phyloP scores from a whole-genome alignment of 2,113 vertebrate genomes.

The Rhipidura dahli region DNA sequence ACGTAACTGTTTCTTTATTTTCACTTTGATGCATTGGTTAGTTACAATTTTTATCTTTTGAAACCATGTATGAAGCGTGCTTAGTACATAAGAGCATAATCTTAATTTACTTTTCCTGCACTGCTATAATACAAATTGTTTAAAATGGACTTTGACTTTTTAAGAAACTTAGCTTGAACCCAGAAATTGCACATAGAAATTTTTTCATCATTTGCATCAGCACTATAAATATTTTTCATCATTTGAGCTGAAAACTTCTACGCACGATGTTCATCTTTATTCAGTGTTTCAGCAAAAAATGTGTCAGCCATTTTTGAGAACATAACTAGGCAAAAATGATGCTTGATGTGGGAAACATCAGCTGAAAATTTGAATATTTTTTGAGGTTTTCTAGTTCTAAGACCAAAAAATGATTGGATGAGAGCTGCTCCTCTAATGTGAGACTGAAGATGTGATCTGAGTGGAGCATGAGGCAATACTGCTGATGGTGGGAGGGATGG shows the following conservation, averaged over 20 bases:
- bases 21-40: background rate
- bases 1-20: background rate
- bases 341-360: background rate
- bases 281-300: background rate
- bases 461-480: background rate
- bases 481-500: background rate
- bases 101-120: background rate
- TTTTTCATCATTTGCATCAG: background rate
- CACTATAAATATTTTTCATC: background rate
- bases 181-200: rapidly evolving
- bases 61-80: background rate
- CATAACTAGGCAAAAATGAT: background rate
- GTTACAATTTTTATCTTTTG: background rate
- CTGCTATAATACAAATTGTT: background rate
- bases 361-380: background rate
- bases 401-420: background rate
- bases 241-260: background rate
- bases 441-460: background rate
- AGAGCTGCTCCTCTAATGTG: background rate
- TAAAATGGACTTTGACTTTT: background rate
- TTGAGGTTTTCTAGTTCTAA: background rate
- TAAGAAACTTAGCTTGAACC: background rate
- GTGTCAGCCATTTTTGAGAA: background rate
- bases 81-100: background rate
- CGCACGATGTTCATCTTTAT: background rate